Evolutionary conservation across 2,113 vertebrate species (phyloP), one percentile per base, ranked within the genome.

Genomic region (Austrofundulus limnaeus): DNA sequence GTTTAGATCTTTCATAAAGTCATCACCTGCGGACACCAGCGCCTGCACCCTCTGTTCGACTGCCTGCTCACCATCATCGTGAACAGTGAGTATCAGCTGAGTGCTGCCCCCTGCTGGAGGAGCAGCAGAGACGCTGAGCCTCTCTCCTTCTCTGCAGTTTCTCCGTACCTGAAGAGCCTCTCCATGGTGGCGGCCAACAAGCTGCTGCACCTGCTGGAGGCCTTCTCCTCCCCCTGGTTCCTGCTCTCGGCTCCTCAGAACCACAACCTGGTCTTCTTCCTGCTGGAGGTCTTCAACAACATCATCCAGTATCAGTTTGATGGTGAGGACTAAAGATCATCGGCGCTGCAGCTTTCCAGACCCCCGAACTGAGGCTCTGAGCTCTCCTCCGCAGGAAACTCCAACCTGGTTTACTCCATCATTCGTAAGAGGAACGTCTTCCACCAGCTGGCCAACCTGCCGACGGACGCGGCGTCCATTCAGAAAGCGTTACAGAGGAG

Each of bases 271-370:
- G 94, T 96, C 72, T 98, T 99, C 91, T 99, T 98, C 85, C 89
- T 99, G 53, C 91, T 99, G 43, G 97, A 99, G 83, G 94, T 95
- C 81, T 99, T 98, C 90, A 98, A 98, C 90, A 98, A 99, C 84
- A 96, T 99, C 69, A 98, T 99, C 82, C 97, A 99, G 90, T 99
- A 99, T 78, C 97, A 99, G 88, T 99, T 99, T 75, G 97, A 99
- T 23, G 97, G 97, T 98, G 85, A 93, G 92, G 46, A 49, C 3
- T 13, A 1, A 37, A 11, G 51, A n/a, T 21, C 16, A 25, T 20
- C 15, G 0, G 1, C 20, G 0, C 8, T 2, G 14, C 11, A 21
- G 11, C n/a, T 12, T 8, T 24, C n/a, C 37, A 28, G 25, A 9
- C 9, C 23, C n/a, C 2, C 16, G 2, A 1, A 20, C 28, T 37